Percentiles rank a stretch among this genome's conserved stretches.
Evolutionary conservation across 53 echinoderm and acorn worm genomes (phyloP).

Genomic region (Holothuria leucospilota): DNA sequence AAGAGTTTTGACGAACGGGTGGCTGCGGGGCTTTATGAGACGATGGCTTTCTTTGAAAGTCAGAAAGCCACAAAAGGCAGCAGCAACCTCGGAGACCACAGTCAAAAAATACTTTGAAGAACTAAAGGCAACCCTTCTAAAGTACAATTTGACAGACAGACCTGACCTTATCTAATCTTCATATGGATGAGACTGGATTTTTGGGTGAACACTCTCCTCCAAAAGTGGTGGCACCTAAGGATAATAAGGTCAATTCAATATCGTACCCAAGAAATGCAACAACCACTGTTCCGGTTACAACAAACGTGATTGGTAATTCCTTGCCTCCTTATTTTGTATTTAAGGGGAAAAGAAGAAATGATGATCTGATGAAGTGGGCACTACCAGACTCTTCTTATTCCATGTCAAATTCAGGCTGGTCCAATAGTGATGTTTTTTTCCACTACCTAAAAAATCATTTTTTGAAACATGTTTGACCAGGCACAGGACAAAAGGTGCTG

Average conservation of each 20-base stretch:
- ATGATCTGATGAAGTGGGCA: not conserved
- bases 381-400: conserved; percentile 13
- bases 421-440: conserved; percentile 10
- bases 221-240: conserved; percentile 1
- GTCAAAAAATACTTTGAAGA: too few species aligned
- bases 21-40: too few species aligned
- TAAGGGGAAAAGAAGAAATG: conserved; percentile 27
- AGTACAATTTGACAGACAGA: too few species aligned
- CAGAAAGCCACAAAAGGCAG: too few species aligned
- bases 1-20: too few species aligned
- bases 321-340: conserved; percentile 35
- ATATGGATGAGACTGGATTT: conserved; percentile 18
- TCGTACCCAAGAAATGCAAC: not conserved
- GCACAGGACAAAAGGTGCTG: too few species aligned
- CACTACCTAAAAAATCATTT: conserved; percentile 23
- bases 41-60: too few species aligned
- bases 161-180: too few species aligned
- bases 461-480: not conserved
- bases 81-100: too few species aligned
- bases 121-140: too few species aligned
- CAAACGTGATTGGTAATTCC: not conserved
- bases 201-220: conserved; percentile 27
- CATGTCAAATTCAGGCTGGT: conserved; percentile 38
- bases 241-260: not conserved
- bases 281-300: conserved; percentile 1